Evolutionary conservation across 2,113 vertebrate genomes (phyloP).

Genomic region (Notiomystis cincta): DNA sequence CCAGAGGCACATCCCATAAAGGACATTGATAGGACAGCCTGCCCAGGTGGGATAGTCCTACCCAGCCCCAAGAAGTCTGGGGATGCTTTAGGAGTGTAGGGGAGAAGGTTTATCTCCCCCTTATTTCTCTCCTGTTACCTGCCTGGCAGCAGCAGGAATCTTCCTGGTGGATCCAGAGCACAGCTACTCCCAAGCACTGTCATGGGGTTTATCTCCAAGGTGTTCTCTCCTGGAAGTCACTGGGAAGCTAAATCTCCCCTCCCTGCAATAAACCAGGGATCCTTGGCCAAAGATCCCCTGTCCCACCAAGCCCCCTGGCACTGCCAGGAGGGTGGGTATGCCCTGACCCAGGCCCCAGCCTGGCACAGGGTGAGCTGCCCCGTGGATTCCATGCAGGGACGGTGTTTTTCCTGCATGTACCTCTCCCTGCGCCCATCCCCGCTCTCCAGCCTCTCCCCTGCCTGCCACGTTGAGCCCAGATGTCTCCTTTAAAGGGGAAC

Average conservation of each 20-base stretch:
- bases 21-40: not conserved
- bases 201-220: not conserved
- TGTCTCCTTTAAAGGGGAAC: conserved; percentile 67
- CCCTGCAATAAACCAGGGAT: not conserved
- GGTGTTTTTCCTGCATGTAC: not conserved
- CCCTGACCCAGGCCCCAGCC: not conserved
- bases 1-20: not conserved
- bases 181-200: accelerated
- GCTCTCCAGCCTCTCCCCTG: not conserved
- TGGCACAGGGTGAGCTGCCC: not conserved
- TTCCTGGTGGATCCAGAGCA: not conserved
- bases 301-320: accelerated
- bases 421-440: not conserved
- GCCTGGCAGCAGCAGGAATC: not conserved
- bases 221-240: accelerated
- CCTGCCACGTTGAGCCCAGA: conserved; percentile 56
- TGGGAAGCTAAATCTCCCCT: not conserved
- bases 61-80: not conserved
- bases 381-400: accelerated
- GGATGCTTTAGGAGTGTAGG: not conserved
- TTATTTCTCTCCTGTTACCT: not conserved
- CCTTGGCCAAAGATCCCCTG: not conserved
- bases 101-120: not conserved
- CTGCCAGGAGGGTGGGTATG: not conserved
- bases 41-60: not conserved